Base-by-base conservation (phyloP, 1,140 invertebrate genomes). In the Orussus abietinus region DNA sequence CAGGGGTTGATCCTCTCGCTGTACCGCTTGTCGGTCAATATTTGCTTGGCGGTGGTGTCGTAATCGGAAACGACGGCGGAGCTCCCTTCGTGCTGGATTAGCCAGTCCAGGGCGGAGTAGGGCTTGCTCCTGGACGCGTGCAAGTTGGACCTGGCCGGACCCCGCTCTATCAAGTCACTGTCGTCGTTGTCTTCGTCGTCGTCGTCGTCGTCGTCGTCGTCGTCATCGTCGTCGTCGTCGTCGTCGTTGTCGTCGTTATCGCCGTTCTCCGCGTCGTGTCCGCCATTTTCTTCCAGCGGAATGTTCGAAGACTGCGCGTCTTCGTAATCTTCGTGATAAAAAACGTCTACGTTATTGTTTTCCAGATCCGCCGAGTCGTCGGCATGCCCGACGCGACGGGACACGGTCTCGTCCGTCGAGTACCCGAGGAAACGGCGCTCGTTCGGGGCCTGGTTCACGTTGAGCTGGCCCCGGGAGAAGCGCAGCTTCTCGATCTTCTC, bases 1-100 rank as follows among this genome's bases (percentile, higher is more conserved):
- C 51, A 58, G 3, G 52, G 35, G 22, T 58, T 53, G 14, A 66
- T 31, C 25, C 51, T 54, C 20, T 59, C 43, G 5, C 52, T 47
- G 32, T 47, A 57, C 2, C 58, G 41, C 18, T 39, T 44, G 28
- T 60, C 53, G 0, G 40, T 52, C 1, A 64, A 6, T 4, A 64
- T 59, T n/a, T 53, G 32, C 13, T 57, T 45, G 9, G 50, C 54
- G 1, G 44, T 55, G 5, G 37, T 49, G 3, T 63, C 62, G 21
- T 53, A 56, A 10, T 58, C 52, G 6, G 29, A n/a, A n/a, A n/a
- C n/a, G n/a, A n/a, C n/a, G n/a, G n/a, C 13, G 0, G 22, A 33
- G 3, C 5, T 14, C 1, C 36, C 28, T 36, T 41, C 4, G n/a
- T 7, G 11, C 37, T 37, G 5, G 41, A 38, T 10, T 28, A 13